These are phyloP conservation scores for Pyrocephalus nanus DNA, from an alignment of 2,797 vertebrate genomes.

Conservation along the genomic window DNA sequence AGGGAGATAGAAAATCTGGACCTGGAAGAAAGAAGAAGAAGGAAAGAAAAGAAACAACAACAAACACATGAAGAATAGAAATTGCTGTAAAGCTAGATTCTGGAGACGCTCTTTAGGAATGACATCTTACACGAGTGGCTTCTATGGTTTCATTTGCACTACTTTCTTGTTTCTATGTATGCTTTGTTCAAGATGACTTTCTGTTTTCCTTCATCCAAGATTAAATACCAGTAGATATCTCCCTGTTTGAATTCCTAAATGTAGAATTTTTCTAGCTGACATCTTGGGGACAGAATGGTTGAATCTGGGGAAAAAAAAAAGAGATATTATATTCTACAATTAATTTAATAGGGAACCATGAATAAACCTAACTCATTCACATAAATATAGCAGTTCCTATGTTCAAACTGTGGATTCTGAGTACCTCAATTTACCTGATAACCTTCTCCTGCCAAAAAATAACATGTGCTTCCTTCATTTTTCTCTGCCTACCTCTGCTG, in stretches of 20 bases:
- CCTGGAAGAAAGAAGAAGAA: background rate
- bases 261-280: background rate
- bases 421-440: background rate
- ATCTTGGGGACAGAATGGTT: background rate
- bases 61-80: background rate
- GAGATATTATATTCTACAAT: background rate
- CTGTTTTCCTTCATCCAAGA: background rate
- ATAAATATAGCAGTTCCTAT: background rate
- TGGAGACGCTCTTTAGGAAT: background rate
- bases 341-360: background rate
- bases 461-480: fast-evolving
- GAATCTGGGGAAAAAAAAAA: background rate
- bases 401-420: background rate
- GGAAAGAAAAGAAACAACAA: background rate
- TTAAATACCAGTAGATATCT: background rate
- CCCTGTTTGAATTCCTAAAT: background rate
- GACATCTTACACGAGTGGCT: background rate
- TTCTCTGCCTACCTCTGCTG: background rate
- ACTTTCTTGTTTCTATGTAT: background rate
- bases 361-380: background rate
- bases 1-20: background rate
- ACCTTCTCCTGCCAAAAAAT: background rate
- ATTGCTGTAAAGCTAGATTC: background rate
- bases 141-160: background rate
- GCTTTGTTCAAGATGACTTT: background rate